Evolutionary conservation across 2,797 vertebrate genomes (phyloP), one percentile per base, ranked within the genome.

Genomic region (Odontamblyopus rebecca): DNA sequence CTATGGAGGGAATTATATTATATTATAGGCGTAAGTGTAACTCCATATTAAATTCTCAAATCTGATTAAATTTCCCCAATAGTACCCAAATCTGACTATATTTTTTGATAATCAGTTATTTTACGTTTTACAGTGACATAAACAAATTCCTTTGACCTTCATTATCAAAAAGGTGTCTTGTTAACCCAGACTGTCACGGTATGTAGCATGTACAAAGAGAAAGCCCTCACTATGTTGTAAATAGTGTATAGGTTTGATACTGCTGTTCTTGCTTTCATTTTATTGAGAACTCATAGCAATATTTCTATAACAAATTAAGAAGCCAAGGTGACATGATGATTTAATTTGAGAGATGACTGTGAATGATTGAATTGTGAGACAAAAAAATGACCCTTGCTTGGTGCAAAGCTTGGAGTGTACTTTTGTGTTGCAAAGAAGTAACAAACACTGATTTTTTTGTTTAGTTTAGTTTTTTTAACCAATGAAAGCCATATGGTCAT

Each of bases 191-290:
- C 82, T 77, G 85, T 86, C 88, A 82, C 82, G 69, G 85, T 87
- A 89, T 92, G 91, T 92, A 91, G 92, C 92, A 89, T 93, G 92
- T 91, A 91, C 85, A 92, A 89, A 91, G 85, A 88, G 19, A 60
- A 74, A 89, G 74, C 76, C 85, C 78, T 84, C 81, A 84, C 82
- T 86, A 83, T 91, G 89, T 91, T 91, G 89, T 91, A 88, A 83
- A 88, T 54, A 63, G 71, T 90, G 89, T 89, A 88, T 83, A 92
- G 83, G 87, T 92, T 93, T 92, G 87, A 91, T 91, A 91, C 85
- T 82, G 85, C 81, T 85, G 86, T 86, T 92, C 65, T 66, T 76
- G 59, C 61, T 83, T 87, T 86, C 86, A 78, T 88, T 88, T 84
- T 69, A 51, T 72, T 85, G 61, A 88, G 23, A 85, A 88, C 75